Conservation (phyloP, 2,888 invertebrate species). For the Protophormia terraenovae region DNA sequence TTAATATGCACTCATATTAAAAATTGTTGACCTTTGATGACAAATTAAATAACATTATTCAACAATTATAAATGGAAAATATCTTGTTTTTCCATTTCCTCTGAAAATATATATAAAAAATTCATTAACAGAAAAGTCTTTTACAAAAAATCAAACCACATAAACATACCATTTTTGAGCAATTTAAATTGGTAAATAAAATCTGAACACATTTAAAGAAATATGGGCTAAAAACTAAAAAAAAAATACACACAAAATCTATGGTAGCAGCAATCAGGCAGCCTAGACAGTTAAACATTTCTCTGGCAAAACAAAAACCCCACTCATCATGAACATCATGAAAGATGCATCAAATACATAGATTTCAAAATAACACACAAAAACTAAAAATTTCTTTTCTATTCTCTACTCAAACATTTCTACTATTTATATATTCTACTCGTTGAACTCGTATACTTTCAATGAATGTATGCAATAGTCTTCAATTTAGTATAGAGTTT, state of each 20-base stretch:
- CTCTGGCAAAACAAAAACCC: background rate
- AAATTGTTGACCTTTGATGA: no score
- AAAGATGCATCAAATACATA: conserved; percentile 21
- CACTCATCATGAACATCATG: background rate
- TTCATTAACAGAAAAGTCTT: no score
- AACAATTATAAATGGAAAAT: no score
- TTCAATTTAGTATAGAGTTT: background rate
- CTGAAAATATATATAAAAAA: no score
- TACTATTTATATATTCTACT: background rate
- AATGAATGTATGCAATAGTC: background rate
- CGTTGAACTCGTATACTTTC: background rate
- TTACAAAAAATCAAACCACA: background rate
- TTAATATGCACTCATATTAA: no score
- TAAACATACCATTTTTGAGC: background rate
- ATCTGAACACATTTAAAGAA: conserved; percentile 17
- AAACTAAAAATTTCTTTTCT: background rate
- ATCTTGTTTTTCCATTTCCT: no score
- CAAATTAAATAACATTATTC: no score
- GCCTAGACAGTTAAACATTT: conserved; percentile 4
- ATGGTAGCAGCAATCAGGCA: conserved; percentile 7
- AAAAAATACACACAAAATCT: conserved; percentile 17
- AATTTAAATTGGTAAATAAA: conserved; percentile 52
- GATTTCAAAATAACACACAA: background rate
- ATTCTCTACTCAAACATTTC: background rate
- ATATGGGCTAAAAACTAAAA: background rate